Evolutionary conservation across 2,113 vertebrate species (phyloP), one percentile per base, ranked within the genome.

Genomic region (Zingel zingel): DNA sequence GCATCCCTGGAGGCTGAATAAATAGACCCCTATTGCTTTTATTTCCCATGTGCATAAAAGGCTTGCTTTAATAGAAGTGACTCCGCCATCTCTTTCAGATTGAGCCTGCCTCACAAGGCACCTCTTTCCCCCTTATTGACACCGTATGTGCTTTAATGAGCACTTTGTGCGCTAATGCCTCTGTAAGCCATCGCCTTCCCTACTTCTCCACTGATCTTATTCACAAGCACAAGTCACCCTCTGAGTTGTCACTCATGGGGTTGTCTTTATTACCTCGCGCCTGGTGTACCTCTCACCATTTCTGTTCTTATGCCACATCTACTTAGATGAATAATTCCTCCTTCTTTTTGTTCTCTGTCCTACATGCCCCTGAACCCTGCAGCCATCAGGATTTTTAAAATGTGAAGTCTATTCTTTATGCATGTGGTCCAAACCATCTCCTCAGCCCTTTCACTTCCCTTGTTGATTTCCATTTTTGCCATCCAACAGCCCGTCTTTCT

Each of bases 81-180:
- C 76, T 79, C 21, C 4, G 45, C 64, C 82, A 81, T 89, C 75
- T 81, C 84, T 83, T 85, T 81, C 75, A 88, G 83, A 88, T 79
- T 82, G 81, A 81, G 63, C 51, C 70, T 64, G 66, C 71, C 82
- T 86, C 81, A 84, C 69, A 82, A 74, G 65, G 36, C 74, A 81
- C 83, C 67, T 50, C 43, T 65, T 73, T 69, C 74, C 81, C 48
- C 82, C 76, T 81, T 36, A 23, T 85, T 92, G 89, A 92, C 92
- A 91, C 84, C 74, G 56, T 69, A 86, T 81, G 86, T 33, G 79
- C 68, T 87, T 91, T 93, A 94, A 94, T 91, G 92, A 94, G 88
- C 36, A 63, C 79, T 87, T 83, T 5, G 69, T 84, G 87, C 47
- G 56, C 89, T 92, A 94, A 92, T 89, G 86, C 86, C 80, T 85